phyloP scores from a whole-genome alignment of 2,888 invertebrate species.

The Melolontha melolontha region DNA sequence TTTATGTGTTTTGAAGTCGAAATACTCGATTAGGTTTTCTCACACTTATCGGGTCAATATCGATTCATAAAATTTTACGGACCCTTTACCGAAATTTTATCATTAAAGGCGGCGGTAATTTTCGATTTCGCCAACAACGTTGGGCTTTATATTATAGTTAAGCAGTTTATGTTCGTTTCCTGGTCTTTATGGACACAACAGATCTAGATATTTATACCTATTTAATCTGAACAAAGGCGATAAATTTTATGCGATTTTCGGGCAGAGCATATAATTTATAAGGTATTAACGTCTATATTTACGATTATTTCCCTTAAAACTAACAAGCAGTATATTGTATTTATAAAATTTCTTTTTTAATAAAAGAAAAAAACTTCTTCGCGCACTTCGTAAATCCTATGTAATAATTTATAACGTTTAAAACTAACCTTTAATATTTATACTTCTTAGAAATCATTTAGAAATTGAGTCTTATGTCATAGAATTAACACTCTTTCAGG shows the following conservation, averaged over 20 bases:
- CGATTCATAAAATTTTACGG: constrained; percentile 19
- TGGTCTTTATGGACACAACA: constrained; percentile 10
- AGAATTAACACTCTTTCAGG: too few species aligned
- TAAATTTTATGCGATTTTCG: constrained; percentile 25
- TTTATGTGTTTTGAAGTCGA: constrained; percentile 9
- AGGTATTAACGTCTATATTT: constrained; percentile 18
- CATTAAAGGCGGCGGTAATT: constrained; percentile 15
- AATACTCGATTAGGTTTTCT: constrained; percentile 11
- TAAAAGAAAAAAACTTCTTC: too few species aligned
- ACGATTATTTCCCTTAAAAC: background rate
- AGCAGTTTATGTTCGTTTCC: too few species aligned
- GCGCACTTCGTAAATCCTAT: too few species aligned
- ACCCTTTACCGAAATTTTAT: constrained; percentile 10
- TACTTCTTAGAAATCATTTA: too few species aligned
- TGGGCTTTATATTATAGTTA: too few species aligned
- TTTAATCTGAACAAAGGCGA: constrained; percentile 7
- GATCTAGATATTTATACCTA: constrained; percentile 4
- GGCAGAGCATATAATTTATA: constrained; percentile 14
- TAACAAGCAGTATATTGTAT: too few species aligned
- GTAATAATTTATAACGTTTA: too few species aligned
- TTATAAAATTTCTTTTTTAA: too few species aligned
- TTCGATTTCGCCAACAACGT: background rate
- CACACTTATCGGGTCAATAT: constrained; percentile 15
- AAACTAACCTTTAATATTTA: too few species aligned
- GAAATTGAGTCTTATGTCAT: too few species aligned